These are phyloP conservation scores for Phenganax stokvisi DNA, from an alignment of 92 coral and sea anemone species.

Conservation along the genomic window DNA sequence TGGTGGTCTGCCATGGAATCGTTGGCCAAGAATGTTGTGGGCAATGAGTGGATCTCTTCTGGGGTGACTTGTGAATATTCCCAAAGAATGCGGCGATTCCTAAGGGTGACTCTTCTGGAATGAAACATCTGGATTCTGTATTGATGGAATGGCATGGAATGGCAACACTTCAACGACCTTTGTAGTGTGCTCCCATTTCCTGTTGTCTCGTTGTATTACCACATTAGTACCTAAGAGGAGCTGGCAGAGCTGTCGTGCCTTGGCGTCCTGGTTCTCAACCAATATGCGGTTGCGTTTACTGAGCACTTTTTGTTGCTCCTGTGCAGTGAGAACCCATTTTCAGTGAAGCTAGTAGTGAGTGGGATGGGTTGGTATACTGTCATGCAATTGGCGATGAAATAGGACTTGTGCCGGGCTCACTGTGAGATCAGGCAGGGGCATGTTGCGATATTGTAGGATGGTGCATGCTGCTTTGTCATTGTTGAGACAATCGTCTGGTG, in stretches of 20 bases:
- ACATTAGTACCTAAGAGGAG: neutral
- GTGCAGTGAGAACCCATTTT: neutral
- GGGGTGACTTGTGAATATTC: conserved; percentile 4
- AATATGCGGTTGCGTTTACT: neutral
- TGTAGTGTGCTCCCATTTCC: neutral
- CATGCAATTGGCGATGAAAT: conserved; percentile 36
- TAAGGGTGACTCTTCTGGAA: conserved; percentile 2
- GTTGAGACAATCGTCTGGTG: too few species aligned
- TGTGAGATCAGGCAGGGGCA: conserved; percentile 19
- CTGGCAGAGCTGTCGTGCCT: neutral
- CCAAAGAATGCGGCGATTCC: neutral
- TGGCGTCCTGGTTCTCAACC: neutral
- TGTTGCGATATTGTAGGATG: conserved; percentile 48
- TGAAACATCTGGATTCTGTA: conserved; percentile 5
- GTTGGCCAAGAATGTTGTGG: neutral
- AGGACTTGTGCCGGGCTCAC: conserved; percentile 13
- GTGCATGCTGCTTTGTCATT: neutral
- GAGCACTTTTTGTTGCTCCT: neutral
- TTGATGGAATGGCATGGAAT: neutral
- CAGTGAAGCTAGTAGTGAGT: conserved; percentile 5
- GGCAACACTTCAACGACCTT: neutral
- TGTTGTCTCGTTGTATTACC: neutral
- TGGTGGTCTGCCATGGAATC: neutral
- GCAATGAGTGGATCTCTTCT: neutral
- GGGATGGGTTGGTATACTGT: conserved; percentile 46